phyloP scores from a whole-genome alignment of 2,113 vertebrate genomes.

The Crotalus horridus region DNA sequence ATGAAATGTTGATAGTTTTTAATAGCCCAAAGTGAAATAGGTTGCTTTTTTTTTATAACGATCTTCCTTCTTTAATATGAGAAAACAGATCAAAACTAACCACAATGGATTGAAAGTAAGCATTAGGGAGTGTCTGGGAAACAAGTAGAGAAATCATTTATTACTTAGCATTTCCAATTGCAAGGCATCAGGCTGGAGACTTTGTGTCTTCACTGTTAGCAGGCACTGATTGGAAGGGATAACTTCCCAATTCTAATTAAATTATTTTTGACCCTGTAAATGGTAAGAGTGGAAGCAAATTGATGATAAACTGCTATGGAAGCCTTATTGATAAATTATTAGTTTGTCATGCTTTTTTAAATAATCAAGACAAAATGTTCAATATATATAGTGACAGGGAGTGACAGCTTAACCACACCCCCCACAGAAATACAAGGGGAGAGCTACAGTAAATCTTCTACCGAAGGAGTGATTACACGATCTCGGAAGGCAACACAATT shows the following conservation, averaged over 20 bases:
- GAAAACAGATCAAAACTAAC: background rate
- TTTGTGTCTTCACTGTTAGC: slow-evolving; percentile 49
- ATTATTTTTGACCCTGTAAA: slow-evolving; percentile 58
- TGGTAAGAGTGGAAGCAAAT: slow-evolving; percentile 54
- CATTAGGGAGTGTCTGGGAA: slow-evolving; percentile 23
- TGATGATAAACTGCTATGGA: slow-evolving; percentile 55
- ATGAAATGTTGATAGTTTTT: background rate
- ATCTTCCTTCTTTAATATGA: background rate
- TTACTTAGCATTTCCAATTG: slow-evolving; percentile 10
- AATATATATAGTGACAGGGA: no score
- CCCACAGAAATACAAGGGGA: no score
- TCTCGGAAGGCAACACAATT: no score
- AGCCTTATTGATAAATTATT: slow-evolving; percentile 58
- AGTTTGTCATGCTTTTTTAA: slow-evolving; percentile 44
- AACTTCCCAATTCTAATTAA: slow-evolving; percentile 62
- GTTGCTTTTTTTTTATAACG: background rate
- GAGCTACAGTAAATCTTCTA: no score
- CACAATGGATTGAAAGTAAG: background rate
- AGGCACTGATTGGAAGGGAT: slow-evolving; percentile 50
- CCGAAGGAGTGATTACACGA: no score
- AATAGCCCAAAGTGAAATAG: background rate
- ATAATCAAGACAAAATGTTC: slow-evolving; percentile 51
- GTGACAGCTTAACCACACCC: no score
- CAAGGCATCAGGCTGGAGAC: slow-evolving; percentile 25
- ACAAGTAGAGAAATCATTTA: slow-evolving; percentile 14